Percentiles rank a stretch among this genome's conserved stretches.
Conservation (phyloP, 2,888 invertebrate species). For the Barypeithes pellucidus region DNA sequence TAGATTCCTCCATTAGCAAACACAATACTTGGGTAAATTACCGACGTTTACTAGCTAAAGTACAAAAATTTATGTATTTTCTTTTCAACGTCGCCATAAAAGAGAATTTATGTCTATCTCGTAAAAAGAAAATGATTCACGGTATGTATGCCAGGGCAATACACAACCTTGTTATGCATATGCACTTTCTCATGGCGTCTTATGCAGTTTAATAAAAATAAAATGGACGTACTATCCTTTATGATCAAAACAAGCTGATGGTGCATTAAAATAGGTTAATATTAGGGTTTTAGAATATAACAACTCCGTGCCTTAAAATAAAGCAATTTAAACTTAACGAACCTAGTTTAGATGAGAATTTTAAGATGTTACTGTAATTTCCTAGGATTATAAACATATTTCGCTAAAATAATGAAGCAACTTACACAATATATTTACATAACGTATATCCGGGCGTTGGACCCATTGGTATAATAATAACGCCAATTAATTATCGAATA, state of each 20-base stretch:
- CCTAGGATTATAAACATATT: no score
- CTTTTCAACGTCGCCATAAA: constrained; percentile 6
- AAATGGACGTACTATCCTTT: constrained; percentile 6
- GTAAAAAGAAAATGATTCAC: constrained; percentile 20
- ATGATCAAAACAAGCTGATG: constrained; percentile 11
- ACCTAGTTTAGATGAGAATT: no score
- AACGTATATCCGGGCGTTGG: no score
- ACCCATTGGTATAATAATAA: no score
- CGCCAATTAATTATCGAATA: no score
- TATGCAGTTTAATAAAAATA: constrained; percentile 10
- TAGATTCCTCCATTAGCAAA: constrained; percentile 8
- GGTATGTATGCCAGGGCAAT: background rate
- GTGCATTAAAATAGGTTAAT: background rate
- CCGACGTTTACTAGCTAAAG: background rate
- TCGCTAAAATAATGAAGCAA: no score
- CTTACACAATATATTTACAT: no score
- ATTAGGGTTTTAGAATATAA: background rate
- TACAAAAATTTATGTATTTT: constrained; percentile 26
- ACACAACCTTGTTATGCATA: constrained; percentile 18
- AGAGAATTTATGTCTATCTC: constrained; percentile 8
- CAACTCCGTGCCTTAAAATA: background rate
- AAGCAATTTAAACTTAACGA: background rate
- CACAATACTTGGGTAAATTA: constrained; percentile 5
- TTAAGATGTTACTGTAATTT: no score
- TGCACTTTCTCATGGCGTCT: constrained; percentile 7